Conservation (phyloP, 2,888 invertebrate genomes). For the Kryphioiulus occultus region DNA sequence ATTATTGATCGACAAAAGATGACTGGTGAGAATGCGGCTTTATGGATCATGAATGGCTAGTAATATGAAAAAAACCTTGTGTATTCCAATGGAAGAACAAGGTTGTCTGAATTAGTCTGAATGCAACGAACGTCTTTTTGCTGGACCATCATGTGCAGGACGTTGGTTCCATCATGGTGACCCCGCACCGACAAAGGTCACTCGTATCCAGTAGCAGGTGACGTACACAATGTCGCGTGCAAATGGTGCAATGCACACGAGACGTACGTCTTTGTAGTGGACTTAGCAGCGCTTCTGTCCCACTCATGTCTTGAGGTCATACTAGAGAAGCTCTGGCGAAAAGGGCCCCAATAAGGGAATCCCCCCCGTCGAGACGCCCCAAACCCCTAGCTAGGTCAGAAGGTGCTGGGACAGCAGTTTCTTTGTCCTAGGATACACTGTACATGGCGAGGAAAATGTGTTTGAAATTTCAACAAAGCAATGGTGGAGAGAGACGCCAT, state of each 20-base stretch:
- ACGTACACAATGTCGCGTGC: constrained; percentile 3
- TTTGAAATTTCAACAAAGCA: background rate
- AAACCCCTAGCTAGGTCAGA: background rate
- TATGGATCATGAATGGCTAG: no score
- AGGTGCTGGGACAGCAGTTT: background rate
- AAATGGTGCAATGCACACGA: constrained; percentile 23
- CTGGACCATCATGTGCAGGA: no score
- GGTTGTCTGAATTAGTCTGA: no score
- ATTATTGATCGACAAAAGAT: no score
- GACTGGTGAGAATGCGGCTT: no score
- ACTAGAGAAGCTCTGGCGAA: no score
- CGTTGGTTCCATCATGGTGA: background rate
- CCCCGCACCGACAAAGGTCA: background rate
- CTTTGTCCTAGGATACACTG: background rate
- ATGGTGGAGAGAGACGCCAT: background rate
- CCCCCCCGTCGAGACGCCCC: background rate
- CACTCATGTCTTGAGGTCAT: background rate
- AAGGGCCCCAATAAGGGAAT: constrained; percentile 13
- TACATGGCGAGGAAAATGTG: background rate
- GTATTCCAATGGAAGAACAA: background rate
- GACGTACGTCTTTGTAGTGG: background rate
- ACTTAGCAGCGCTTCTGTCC: background rate
- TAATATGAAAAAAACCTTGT: no score
- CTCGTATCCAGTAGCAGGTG: background rate
- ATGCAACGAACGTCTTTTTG: background rate